These are phyloP conservation scores for Pomacea maculata DNA, from an alignment of 1,140 invertebrate genomes.

Conservation along the genomic window DNA sequence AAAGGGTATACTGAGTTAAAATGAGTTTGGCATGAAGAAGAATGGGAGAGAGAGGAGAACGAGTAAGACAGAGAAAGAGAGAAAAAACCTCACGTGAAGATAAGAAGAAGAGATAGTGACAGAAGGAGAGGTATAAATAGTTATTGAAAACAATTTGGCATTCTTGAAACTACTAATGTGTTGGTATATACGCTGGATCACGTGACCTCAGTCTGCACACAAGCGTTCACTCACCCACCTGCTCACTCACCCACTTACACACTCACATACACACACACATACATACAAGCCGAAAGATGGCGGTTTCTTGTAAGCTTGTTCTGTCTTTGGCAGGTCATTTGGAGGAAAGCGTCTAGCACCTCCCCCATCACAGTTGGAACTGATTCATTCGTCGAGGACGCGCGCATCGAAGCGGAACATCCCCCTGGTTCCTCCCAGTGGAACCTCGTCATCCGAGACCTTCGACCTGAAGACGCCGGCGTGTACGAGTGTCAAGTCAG, in stretches of 20 bases:
- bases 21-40: no score
- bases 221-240: neutral
- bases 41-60: neutral
- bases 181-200: neutral
- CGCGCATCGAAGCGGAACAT: slow-evolving; percentile 30
- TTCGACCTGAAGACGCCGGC: slow-evolving; percentile 36
- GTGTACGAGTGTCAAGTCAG: slow-evolving; percentile 50
- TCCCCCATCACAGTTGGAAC: slow-evolving; percentile 37
- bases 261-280: neutral
- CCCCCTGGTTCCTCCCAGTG: slow-evolving; percentile 31
- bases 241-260: slow-evolving; percentile 6
- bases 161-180: neutral
- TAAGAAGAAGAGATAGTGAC: neutral
- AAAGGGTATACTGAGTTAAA: no score
- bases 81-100: neutral
- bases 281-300: neutral
- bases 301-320: neutral
- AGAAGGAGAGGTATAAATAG: neutral
- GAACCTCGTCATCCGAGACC: slow-evolving; percentile 44
- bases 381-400: slow-evolving; percentile 36
- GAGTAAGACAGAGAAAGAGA: slow-evolving; percentile 3
- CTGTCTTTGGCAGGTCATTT: slow-evolving; percentile 34
- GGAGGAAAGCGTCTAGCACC: slow-evolving; percentile 35
- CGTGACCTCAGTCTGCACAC: neutral
- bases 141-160: neutral